Evolutionary conservation across 2,113 vertebrate species (phyloP), one percentile per base, ranked within the genome.

Genomic region (Columba livia): DNA sequence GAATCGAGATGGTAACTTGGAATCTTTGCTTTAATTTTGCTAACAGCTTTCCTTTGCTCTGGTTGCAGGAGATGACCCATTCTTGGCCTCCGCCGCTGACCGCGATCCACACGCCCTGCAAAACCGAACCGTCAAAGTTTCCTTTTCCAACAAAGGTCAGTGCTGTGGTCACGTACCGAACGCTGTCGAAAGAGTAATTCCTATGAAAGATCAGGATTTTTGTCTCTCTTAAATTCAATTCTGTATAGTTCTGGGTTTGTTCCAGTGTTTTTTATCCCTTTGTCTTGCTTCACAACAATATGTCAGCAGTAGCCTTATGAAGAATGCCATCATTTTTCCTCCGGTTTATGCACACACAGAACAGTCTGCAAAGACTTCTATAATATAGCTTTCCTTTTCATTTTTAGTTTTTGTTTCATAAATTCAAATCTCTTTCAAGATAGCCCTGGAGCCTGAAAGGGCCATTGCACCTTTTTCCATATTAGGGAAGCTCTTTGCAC

Each of bases 121-220:
- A 99, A 98, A 99, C 99, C 11, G 99, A 99, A 97, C 99, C 99
- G 66, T 99, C 99, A 88, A 99, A 99, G 97, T 99, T 99, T 98
- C 99, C 99, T 96, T 99, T 99, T 95, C 99, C 99, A 79, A 99
- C 98, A 28, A 99, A 99, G 99, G 99, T 99, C 98, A 98, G 99
- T 97, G 85, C 90, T 81, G 57, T 56, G 67, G 15, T 61, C 53
- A 42, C 51, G 19, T n/a, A 31, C 34, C n/a, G 40, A n/a, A 15
- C 40, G 65, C 53, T 58, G 44, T 32, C 90, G 58, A 24, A 66
- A 69, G 54, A 48, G 15, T 70, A 67, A 47, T 26, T 71, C 23
- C 38, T 84, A 7, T 56, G 71, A 67, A 81, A 79, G 36, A 57
- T 56, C 34, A 48, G 42, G 56, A 21, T 75, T 94, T 82, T 85